Conservation (phyloP, 2,797 vertebrate species). For the Ctenosaura bakeri region DNA sequence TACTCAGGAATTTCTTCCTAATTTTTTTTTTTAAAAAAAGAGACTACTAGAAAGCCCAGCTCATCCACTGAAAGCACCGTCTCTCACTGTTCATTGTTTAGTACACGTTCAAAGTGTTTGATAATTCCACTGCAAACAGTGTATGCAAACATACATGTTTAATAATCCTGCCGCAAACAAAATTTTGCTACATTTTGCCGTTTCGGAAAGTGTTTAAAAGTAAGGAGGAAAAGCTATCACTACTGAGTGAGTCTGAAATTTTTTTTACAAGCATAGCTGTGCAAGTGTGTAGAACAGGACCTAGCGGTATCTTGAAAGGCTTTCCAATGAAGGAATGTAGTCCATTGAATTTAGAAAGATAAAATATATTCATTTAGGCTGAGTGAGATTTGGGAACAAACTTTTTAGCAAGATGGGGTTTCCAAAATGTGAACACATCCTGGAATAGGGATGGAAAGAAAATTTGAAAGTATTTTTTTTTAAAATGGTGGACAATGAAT, state of each 20-base stretch:
- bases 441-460: not conserved
- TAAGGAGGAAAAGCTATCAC: not conserved
- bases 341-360: not conserved
- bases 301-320: not conserved
- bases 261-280: not conserved
- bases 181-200: not conserved
- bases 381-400: not conserved
- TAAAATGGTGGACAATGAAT: no score
- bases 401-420: not conserved
- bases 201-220: not conserved
- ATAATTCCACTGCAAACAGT: no score
- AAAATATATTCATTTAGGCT: not conserved
- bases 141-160: not conserved
- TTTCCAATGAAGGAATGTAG: no score
- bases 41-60: no score
- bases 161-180: not conserved
- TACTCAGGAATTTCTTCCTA: no score
- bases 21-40: no score
- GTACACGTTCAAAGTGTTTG: no score
- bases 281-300: no score
- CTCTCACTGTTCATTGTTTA: no score
- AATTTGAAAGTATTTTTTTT: no score
- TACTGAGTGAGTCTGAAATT: no score
- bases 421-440: not conserved
- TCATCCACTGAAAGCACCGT: no score